Percentiles rank a stretch among this genome's conserved stretches.
These are phyloP conservation scores for Ganaspis brasiliensis DNA, from an alignment of 2,888 invertebrate genomes.

Conservation along the genomic window DNA sequence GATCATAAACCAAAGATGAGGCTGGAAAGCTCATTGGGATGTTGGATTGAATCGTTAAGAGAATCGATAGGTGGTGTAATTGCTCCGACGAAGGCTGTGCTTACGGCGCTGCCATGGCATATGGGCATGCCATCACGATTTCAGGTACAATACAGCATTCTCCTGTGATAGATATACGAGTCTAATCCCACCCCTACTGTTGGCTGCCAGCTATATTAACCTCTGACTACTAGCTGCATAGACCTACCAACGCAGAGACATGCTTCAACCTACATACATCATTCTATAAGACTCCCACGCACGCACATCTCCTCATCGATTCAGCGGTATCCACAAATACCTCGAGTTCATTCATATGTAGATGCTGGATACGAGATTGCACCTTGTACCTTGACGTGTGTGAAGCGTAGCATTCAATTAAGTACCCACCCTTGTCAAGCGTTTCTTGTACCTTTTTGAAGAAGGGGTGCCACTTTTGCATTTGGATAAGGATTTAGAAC, in stretches of 20 bases:
- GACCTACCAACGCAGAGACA: constrained; percentile 17
- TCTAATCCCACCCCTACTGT: constrained; percentile 67
- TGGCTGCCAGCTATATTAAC: constrained; percentile 70
- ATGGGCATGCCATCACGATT: constrained; percentile 74
- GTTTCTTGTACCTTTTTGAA: background rate
- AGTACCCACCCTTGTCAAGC: background rate
- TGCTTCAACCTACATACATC: constrained; percentile 14
- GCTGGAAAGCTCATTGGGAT: background rate
- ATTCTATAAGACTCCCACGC: constrained; percentile 40
- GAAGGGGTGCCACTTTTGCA: no score
- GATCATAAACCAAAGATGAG: constrained; percentile 20
- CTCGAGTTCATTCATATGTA: constrained; percentile 59
- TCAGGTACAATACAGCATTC: constrained; percentile 76
- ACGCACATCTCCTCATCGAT: constrained; percentile 62
- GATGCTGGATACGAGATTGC: constrained; percentile 48
- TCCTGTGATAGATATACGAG: constrained; percentile 76
- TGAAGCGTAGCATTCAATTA: constrained; percentile 4
- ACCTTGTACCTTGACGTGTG: background rate
- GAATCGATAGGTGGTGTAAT: constrained; percentile 34
- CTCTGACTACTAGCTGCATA: constrained; percentile 61
- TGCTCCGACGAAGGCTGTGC: constrained; percentile 25
- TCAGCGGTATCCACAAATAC: constrained; percentile 42
- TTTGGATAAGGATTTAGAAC: no score
- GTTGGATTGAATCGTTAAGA: constrained; percentile 32
- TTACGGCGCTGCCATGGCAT: constrained; percentile 42